Evolutionary conservation across 2,888 invertebrate species (phyloP).

Genomic region (Syrphus vitripennis): DNA sequence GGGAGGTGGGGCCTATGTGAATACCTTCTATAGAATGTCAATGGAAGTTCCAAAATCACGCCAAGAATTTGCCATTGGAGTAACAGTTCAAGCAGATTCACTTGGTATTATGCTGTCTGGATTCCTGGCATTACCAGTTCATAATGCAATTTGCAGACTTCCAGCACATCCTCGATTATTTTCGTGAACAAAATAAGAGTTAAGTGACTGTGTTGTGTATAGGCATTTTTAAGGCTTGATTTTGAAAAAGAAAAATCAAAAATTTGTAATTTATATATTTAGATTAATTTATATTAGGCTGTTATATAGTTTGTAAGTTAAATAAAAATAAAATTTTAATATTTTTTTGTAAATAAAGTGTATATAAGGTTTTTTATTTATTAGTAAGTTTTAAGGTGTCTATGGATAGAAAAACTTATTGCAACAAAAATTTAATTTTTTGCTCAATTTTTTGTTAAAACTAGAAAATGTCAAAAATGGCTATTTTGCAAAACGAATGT

Average conservation of each 20-base stretch:
- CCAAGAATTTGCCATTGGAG: slow-evolving; percentile 87
- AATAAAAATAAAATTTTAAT: not conserved
- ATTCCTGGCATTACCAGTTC: slow-evolving; percentile 87
- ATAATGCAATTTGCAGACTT: slow-evolving; percentile 87
- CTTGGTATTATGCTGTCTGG: slow-evolving; percentile 90
- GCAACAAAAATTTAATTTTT: too few relatives aligned
- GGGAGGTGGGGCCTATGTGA: slow-evolving; percentile 91
- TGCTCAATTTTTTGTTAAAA: too few relatives aligned
- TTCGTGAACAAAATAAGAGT: not conserved
- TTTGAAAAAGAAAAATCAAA: not conserved
- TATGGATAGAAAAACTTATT: too few relatives aligned
- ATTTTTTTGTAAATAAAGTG: not conserved
- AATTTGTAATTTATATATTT: not conserved
- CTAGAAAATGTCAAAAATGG: too few relatives aligned
- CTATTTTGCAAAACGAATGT: too few relatives aligned
- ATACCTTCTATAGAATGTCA: slow-evolving; percentile 89
- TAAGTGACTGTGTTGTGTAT: not conserved
- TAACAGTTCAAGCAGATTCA: slow-evolving; percentile 89
- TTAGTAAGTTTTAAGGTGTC: too few relatives aligned
- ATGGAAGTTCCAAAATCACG: slow-evolving; percentile 83
- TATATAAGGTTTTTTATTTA: too few relatives aligned
- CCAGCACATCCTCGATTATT: slow-evolving; percentile 76
- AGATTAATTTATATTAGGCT: slow-evolving; percentile 1
- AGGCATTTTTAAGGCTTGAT: slow-evolving; percentile 10
- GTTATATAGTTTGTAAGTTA: slow-evolving; percentile 13